Conservation (phyloP, 2,113 vertebrate genomes). For the Fulmarus glacialis region DNA sequence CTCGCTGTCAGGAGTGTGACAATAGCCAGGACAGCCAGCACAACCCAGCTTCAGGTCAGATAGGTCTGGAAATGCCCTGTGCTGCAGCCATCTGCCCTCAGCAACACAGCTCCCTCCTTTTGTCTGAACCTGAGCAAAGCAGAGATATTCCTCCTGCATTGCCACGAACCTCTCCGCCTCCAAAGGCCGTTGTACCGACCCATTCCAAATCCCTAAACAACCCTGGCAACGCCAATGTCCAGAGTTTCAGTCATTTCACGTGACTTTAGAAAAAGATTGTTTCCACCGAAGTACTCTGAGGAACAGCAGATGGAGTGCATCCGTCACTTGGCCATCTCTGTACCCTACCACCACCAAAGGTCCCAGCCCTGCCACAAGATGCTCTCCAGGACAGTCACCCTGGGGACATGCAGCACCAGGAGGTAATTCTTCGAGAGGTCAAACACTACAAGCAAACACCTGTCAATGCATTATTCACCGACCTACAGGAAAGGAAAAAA, state of each 20-base stretch:
- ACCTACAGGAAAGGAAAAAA: neutral
- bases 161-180: neutral
- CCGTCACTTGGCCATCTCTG: neutral
- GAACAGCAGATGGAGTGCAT: neutral
- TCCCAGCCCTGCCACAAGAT: neutral
- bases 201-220: neutral
- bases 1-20: neutral
- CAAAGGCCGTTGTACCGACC: neutral
- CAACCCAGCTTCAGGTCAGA: neutral
- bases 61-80: rapidly evolving
- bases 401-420: neutral
- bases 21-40: neutral
- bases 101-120: neutral
- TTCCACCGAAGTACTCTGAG: neutral
- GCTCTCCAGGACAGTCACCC: neutral
- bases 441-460: neutral
- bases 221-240: rapidly evolving
- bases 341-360: neutral
- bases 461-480: neutral
- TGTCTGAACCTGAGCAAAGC: neutral
- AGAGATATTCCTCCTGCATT: neutral
- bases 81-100: neutral
- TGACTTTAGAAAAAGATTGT: neutral
- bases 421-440: neutral
- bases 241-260: neutral